These are phyloP conservation scores for Drosophila pallidifrons DNA, from an alignment of 1,140 invertebrate species.

Conservation along the genomic window DNA sequence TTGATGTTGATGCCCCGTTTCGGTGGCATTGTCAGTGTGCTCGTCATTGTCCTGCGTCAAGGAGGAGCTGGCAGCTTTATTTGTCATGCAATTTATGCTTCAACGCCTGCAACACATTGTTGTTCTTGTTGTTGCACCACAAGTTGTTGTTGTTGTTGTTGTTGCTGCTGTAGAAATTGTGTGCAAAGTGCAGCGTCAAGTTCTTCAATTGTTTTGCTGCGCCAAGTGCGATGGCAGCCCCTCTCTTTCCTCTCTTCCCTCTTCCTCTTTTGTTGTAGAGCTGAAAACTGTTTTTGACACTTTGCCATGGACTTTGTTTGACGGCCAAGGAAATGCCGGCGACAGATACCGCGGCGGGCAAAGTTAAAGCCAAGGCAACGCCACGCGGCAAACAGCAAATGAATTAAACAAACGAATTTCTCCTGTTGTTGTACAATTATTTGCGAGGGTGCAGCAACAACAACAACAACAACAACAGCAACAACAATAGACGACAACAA, in stretches of 20 bases:
- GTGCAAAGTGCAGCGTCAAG: constrained; percentile 52
- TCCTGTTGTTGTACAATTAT: constrained; percentile 27
- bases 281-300: constrained; percentile 54
- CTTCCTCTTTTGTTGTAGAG: not conserved
- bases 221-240: not conserved
- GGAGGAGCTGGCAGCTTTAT: constrained; percentile 35
- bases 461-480: constrained; percentile 5
- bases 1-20: not conserved
- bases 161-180: constrained; percentile 30
- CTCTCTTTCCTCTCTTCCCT: no score
- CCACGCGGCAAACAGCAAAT: constrained; percentile 33
- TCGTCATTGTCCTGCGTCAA: constrained; percentile 22
- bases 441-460: constrained; percentile 41
- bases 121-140: not conserved
- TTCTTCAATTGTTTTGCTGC: constrained; percentile 44
- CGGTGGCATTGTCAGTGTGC: constrained; percentile 26
- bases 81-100: constrained; percentile 57
- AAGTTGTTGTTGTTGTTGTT: not conserved
- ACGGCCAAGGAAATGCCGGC: constrained; percentile 31
- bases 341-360: constrained; percentile 22
- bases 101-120: constrained; percentile 39
- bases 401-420: constrained; percentile 47
- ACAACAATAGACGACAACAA: constrained; percentile 36
- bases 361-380: constrained; percentile 35
- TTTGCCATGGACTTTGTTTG: constrained; percentile 33